phyloP scores from a whole-genome alignment of 2,113 vertebrate species.

The Onychostoma macrolepis region DNA sequence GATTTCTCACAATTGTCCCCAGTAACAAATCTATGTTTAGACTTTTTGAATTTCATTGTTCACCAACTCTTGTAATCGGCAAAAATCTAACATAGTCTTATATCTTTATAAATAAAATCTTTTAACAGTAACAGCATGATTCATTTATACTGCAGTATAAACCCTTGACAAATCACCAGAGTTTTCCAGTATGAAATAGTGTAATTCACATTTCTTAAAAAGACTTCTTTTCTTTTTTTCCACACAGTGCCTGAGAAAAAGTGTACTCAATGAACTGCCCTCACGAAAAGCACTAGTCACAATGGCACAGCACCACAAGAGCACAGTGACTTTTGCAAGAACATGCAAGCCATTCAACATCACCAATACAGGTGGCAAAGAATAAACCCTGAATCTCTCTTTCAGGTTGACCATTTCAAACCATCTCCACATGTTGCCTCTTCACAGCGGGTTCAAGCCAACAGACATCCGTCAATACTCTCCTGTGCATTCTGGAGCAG shows the following conservation, averaged over 20 bases:
- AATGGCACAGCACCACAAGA: not conserved
- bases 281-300: not conserved
- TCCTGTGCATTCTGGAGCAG: constrained; percentile 40
- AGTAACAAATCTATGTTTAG: no score
- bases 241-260: not conserved
- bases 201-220: not conserved
- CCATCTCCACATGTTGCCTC: constrained; percentile 37
- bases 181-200: not conserved
- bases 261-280: not conserved
- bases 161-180: not conserved
- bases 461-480: constrained; percentile 39
- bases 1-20: no score
- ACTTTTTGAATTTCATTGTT: no score
- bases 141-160: not conserved
- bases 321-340: not conserved
- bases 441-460: constrained; percentile 25
- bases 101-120: not conserved
- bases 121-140: not conserved
- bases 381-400: not conserved
- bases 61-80: no score
- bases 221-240: not conserved
- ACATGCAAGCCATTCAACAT: not conserved
- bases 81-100: not conserved
- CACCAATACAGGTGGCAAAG: not conserved
- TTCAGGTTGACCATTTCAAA: constrained; percentile 24